phyloP scores from a whole-genome alignment of 2,113 vertebrate genomes.

The Lophochroa leadbeateri region DNA sequence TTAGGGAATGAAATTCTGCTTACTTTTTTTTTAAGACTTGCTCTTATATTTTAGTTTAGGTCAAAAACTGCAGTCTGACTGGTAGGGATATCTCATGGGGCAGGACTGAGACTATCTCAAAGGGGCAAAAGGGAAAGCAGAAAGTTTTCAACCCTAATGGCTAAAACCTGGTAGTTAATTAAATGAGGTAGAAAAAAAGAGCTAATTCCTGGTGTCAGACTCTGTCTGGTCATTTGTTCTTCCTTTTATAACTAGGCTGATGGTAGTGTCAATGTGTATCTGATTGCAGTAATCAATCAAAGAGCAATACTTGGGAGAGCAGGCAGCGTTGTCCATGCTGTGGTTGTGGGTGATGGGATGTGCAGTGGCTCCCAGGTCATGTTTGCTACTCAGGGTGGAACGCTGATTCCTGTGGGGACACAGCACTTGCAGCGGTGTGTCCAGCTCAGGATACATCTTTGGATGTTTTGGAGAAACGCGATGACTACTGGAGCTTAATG shows the following conservation, averaged over 20 bases:
- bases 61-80: neutral
- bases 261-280: neutral
- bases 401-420: accelerated
- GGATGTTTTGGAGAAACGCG: neutral
- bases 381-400: neutral
- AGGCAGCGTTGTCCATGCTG: neutral
- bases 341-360: neutral
- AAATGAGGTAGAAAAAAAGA: neutral
- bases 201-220: neutral
- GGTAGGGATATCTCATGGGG: neutral
- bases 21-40: neutral
- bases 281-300: neutral
- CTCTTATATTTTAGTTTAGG: neutral
- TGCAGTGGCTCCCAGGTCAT: neutral
- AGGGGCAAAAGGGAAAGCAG: neutral
- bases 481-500: neutral
- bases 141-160: neutral
- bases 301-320: neutral
- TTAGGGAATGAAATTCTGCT: neutral
- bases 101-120: neutral
- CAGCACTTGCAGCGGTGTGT: neutral
- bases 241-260: neutral
- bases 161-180: neutral
- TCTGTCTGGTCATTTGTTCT: neutral
- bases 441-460: neutral